phyloP scores from a whole-genome alignment of 2,888 invertebrate genomes.

The Lasioglossum villosulum region DNA sequence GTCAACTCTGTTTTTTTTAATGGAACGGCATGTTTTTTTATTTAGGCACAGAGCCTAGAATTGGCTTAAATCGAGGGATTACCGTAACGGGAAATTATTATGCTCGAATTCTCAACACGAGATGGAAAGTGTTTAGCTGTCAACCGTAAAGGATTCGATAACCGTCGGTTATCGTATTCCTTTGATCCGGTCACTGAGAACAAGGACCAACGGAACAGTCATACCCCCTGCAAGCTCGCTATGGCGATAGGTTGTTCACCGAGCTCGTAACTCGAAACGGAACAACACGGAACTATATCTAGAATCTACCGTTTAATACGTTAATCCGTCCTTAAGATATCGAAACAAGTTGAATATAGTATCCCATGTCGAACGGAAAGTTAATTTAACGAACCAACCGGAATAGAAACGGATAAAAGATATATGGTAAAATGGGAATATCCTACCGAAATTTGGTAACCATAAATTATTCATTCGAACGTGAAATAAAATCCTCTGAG shows the following conservation, averaged over 20 bases:
- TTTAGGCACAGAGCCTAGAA: too few species aligned
- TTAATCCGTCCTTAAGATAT: not conserved
- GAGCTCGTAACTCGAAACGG: not conserved
- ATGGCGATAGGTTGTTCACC: not conserved
- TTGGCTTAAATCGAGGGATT: too few species aligned
- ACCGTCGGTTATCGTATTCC: not conserved
- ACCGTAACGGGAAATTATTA: too few species aligned
- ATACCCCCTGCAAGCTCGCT: not conserved
- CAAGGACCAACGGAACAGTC: not conserved
- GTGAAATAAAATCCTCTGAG: constrained; percentile 27
- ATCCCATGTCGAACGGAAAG: not conserved
- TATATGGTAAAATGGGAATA: not conserved
- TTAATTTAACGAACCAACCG: not conserved
- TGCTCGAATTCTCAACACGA: not conserved
- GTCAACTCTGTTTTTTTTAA: too few species aligned
- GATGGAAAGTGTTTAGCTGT: not conserved
- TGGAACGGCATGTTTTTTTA: too few species aligned
- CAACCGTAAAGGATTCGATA: not conserved
- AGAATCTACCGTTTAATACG: not conserved
- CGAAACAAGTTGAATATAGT: not conserved
- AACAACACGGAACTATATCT: not conserved
- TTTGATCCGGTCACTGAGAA: not conserved
- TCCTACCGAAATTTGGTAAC: constrained; percentile 26
- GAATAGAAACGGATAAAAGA: not conserved
- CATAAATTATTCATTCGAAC: constrained; percentile 54